Base-by-base conservation (phyloP, 2,797 vertebrate genomes). In the Intellagama lesueurii region DNA sequence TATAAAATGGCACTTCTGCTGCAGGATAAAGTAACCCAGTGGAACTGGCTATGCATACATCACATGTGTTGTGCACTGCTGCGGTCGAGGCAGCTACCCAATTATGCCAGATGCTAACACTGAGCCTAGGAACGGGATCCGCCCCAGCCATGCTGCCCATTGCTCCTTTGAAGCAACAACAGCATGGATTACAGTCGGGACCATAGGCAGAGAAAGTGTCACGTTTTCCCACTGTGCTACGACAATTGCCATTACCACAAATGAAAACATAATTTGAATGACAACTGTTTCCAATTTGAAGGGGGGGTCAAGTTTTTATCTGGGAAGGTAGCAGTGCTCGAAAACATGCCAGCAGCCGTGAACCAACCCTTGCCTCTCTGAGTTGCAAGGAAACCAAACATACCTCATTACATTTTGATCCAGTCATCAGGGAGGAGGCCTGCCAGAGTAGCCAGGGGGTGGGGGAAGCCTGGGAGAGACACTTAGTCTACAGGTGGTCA, bases 401-500 rank as follows among this genome's bases (percentile, higher is more conserved):
- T 76, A 82, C 84, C 75, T 85, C 76, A 32, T 80, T 85, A 85
- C 49, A 80, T 85, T 85, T 80, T 85, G 64, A 85, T 80, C 66
- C 28, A 44, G 14, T 32, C 66, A 69, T 83, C 14, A 56, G 79
- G 49, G 68, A 85, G 76, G 66, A 70, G 30, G 22, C 64, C 22
- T 52, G 52, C 4, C 30, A 11, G 78, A n/a, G 60, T 64, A 24
- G 83, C 28, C 12, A 9, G 44, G 44, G 2, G 32, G 4, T 35
- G 30, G 40, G 5, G 17, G 52, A 49, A 19, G 16, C n/a, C 69
- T 32, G 70, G 35, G 66, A 81, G 84, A 75, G 44, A 28, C 47
- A 40, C 30, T 49, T 47, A 11, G 32, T 70, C 26, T 26, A n/a
- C 32, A 52, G 47, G 30, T 82, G 70, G 60, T 16, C 16, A 22